Evolutionary conservation across 2,113 vertebrate species (phyloP).

Genomic region (Nycticebus coucang): DNA sequence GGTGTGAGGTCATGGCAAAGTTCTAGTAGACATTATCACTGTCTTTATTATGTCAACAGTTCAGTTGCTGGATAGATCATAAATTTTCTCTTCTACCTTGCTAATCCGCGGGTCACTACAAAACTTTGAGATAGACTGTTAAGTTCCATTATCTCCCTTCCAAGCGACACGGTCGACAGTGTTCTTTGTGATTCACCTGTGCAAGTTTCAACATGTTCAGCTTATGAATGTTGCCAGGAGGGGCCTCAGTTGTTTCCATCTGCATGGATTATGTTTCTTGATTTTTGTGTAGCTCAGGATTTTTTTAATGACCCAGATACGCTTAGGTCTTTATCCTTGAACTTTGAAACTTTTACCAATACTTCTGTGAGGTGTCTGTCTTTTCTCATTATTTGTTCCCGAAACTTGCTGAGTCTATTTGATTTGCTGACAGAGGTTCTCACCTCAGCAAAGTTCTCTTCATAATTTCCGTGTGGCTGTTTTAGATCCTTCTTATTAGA

Average conservation of each 20-base stretch:
- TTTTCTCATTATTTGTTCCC: neutral
- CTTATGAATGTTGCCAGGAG: too few relatives aligned
- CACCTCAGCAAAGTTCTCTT: neutral
- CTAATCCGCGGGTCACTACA: neutral
- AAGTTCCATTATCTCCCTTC: too few relatives aligned
- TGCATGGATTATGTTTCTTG: too few relatives aligned
- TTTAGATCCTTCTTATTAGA: neutral
- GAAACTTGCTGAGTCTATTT: neutral
- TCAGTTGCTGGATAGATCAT: too few relatives aligned
- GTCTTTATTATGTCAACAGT: neutral
- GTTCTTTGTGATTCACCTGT: too few relatives aligned
- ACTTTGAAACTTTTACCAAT: neutral
- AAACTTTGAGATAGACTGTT: too few relatives aligned
- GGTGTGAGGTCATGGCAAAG: neutral
- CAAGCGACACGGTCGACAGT: too few relatives aligned
- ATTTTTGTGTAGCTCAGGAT: too few relatives aligned
- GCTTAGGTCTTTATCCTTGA: conserved; percentile 12
- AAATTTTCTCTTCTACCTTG: neutral
- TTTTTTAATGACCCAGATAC: neutral
- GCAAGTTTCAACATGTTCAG: too few relatives aligned
- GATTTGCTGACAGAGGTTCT: neutral
- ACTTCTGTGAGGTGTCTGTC: neutral
- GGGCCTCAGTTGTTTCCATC: too few relatives aligned
- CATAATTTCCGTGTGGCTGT: neutral
- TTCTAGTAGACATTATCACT: neutral